A percentile compares a stretch with the other conserved stretches of the same genome.
These are phyloP conservation scores for Lepisosteus osseus DNA, from an alignment of 2,113 vertebrate genomes.

Conservation along the genomic window DNA sequence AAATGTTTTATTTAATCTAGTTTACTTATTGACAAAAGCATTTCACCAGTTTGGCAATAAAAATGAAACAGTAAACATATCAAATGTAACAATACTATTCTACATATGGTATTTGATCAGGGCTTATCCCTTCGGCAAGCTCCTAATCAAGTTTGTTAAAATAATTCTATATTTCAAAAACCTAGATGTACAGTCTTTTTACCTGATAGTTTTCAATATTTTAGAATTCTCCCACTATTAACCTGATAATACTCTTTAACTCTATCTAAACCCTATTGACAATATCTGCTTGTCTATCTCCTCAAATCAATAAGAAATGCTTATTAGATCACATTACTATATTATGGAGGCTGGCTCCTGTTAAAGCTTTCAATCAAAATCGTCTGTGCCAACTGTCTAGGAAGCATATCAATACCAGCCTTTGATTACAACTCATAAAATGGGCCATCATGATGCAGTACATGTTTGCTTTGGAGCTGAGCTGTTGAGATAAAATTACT, in stretches of 20 bases:
- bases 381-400: neutral
- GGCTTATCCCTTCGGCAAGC: slow-evolving; percentile 18
- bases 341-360: slow-evolving; percentile 35
- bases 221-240: slow-evolving; percentile 49
- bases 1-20: too few relatives aligned
- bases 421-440: slow-evolving; percentile 1
- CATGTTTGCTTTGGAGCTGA: too few relatives aligned
- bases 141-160: slow-evolving; percentile 19
- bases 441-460: neutral
- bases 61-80: neutral
- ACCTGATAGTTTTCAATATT: slow-evolving; percentile 35
- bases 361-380: slow-evolving; percentile 29
- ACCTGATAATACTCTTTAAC: slow-evolving; percentile 52
- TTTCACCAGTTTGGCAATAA: too few relatives aligned
- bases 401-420: neutral
- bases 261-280: slow-evolving; percentile 44
- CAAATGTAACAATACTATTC: slow-evolving; percentile 19
- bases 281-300: slow-evolving; percentile 48
- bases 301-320: slow-evolving; percentile 43
- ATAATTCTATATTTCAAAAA: slow-evolving; percentile 12
- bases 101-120: slow-evolving; percentile 1
- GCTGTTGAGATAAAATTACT: too few relatives aligned
- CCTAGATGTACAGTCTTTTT: slow-evolving; percentile 30
- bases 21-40: too few relatives aligned
- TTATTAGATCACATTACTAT: slow-evolving; percentile 51